Conservation (phyloP, 92 coral and sea anemone species). For the Paragorgia papillata region DNA sequence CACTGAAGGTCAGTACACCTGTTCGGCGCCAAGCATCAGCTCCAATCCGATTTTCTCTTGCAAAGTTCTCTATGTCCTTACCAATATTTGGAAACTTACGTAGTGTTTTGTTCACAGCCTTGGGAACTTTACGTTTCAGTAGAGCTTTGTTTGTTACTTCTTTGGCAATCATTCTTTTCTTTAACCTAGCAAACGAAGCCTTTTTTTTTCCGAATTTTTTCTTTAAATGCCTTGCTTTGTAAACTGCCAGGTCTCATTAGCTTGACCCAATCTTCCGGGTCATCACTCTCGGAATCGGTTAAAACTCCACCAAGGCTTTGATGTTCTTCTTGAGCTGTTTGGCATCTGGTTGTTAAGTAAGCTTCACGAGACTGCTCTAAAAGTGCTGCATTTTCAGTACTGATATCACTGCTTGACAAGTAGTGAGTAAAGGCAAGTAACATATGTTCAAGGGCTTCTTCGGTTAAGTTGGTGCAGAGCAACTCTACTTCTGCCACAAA, state of each 20-base stretch:
- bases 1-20: constrained; percentile 50
- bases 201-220: constrained; percentile 9
- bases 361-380: not conserved
- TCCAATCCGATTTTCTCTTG: constrained; percentile 51
- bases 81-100: constrained; percentile 57
- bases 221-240: constrained; percentile 6
- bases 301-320: constrained; percentile 11
- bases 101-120: constrained; percentile 36
- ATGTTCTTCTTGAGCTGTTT: constrained; percentile 14
- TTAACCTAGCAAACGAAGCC: constrained; percentile 30
- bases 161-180: constrained; percentile 34
- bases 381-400: constrained; percentile 39
- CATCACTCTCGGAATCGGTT: constrained; percentile 52
- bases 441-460: no score
- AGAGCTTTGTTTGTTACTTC: not conserved
- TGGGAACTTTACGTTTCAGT: constrained; percentile 29
- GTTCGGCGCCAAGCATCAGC: constrained; percentile 64
- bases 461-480: no score
- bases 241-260: not conserved
- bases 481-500: constrained; percentile 51
- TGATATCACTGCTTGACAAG: constrained; percentile 55
- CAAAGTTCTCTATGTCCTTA: constrained; percentile 55
- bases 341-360: constrained; percentile 26
- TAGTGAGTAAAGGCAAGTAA: no score
- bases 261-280: constrained; percentile 11